Conservation (phyloP, 2,888 invertebrate genomes). For the Machimus rusticus region DNA sequence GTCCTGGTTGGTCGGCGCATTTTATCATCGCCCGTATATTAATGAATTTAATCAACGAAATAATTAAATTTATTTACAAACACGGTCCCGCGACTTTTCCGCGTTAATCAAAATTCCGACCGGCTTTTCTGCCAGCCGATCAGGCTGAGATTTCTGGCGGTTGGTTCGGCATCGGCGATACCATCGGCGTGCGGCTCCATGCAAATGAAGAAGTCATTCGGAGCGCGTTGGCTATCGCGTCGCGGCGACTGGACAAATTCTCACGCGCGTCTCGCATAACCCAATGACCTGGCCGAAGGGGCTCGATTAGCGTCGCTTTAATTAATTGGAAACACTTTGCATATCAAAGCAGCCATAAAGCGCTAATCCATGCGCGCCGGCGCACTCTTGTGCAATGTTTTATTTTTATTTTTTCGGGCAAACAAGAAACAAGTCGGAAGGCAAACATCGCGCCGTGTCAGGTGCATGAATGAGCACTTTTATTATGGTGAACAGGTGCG, state of each 20-base stretch:
- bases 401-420: neutral
- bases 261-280: conserved; percentile 23
- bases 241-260: neutral
- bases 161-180: neutral
- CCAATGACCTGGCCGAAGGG: conserved; percentile 4
- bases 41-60: conserved; percentile 26
- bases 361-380: conserved; percentile 29
- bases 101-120: conserved; percentile 24
- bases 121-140: neutral
- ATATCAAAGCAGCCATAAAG: conserved; percentile 25
- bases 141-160: neutral
- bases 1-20: neutral
- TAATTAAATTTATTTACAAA: conserved; percentile 29
- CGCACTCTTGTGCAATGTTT: conserved; percentile 11
- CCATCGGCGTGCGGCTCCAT: neutral
- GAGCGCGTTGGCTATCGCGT: neutral
- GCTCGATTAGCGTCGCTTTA: conserved; percentile 27
- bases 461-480: conserved; percentile 30
- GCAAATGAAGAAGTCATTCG: conserved; percentile 29
- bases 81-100: neutral
- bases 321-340: conserved; percentile 37
- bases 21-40: conserved; percentile 18
- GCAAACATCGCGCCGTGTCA: conserved; percentile 13
- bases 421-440: conserved; percentile 11
- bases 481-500: conserved; percentile 9